These are phyloP conservation scores for Sebastes vulpes DNA, from an alignment of 2,797 vertebrate genomes.

Conservation along the genomic window DNA sequence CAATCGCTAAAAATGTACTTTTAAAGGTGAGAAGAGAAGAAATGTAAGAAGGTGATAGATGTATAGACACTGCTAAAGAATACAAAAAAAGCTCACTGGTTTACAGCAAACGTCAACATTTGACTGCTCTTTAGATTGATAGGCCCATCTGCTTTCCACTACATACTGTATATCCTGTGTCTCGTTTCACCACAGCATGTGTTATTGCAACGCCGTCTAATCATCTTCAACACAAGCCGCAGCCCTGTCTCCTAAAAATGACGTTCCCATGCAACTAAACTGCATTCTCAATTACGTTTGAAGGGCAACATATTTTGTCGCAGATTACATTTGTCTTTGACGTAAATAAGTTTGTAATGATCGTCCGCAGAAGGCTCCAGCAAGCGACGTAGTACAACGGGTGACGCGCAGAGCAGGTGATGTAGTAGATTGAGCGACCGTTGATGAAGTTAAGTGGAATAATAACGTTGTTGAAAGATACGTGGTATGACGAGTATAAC, in stretches of 20 bases:
- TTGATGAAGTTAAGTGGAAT: no score
- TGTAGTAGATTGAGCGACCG: rapidly evolving
- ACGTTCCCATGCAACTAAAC: rapidly evolving
- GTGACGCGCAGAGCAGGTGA: no score
- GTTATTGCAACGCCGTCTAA: neutral
- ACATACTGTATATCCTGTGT: neutral
- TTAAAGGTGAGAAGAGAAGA: neutral
- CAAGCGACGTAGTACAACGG: no score
- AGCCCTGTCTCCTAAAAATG: no score
- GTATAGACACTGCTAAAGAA: neutral
- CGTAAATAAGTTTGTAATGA: no score
- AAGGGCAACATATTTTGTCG: no score
- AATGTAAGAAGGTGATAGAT: neutral
- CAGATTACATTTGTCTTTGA: no score
- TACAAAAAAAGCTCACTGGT: neutral
- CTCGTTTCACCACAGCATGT: neutral
- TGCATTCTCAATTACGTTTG: no score
- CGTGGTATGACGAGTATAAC: no score
- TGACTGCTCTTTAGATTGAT: neutral
- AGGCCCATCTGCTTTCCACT: neutral
- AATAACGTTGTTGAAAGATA: no score
- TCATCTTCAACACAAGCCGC: neutral
- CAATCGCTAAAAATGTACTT: neutral
- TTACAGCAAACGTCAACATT: neutral
- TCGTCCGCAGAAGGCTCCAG: no score